Base-by-base conservation (phyloP, 2,888 invertebrate genomes). In the Chelonus formosanus region DNA sequence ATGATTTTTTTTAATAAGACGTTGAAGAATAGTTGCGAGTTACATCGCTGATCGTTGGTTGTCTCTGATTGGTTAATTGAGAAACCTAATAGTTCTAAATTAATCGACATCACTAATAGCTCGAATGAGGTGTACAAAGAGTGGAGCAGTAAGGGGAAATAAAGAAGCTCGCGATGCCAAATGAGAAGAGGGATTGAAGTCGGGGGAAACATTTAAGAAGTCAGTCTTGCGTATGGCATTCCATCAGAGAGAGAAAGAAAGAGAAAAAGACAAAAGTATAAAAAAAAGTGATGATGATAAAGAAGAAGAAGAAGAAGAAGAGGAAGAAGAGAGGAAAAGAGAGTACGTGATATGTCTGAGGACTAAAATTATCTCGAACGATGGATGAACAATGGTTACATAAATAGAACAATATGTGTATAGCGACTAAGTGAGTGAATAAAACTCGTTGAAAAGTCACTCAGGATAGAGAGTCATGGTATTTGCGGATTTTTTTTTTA, bases 11-110 rank as follows among this genome's bases (percentile, higher is more conserved):
- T 32, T 32, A 34, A 6, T 4, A 52, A 52, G 5, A 52, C 8
- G 34, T 32, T 32, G 8, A 52, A 32, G 6, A 31, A 31, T 52
- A 4, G 6, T 52, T 7, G 34, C 34, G 34, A 52, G 31, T 47
- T 47, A n/a, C 40, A 40, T 40, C 40, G 40, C 3, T 40, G 40
- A 40, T 40, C 40, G 40, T 40, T 40, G 5, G 7, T 10, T 53
- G 65, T 67, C 71, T 73, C 76, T 76, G 82, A 83, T 83, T 82
- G 83, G 83, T 80, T 80, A 81, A 83, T 82, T 81, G 80, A 76
- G 83, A 83, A 83, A 83, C 82, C 82, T 80, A 84, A 84, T 84
- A 84, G 83, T 84, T 83, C 83, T 84, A 84, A 84, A 84, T 84
- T 82, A 81, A 84, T 83, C 83, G 82, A 76, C 78, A 83, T 83